phyloP scores from a whole-genome alignment of 2,888 invertebrate species.

The Macrosiphum euphorbiae region DNA sequence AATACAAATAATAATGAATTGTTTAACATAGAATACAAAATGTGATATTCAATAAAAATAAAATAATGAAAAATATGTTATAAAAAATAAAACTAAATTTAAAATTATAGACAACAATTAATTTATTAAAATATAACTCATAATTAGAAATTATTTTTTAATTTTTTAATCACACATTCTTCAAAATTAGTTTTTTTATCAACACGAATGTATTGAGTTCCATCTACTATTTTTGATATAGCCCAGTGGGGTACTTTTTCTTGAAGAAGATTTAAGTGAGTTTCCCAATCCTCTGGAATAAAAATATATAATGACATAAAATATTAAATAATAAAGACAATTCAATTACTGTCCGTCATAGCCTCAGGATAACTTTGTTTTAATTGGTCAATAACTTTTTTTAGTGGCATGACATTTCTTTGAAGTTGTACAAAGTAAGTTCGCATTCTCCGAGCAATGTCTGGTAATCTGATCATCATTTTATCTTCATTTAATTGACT shows the following conservation, averaged over 20 bases:
- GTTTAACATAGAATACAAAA: neutral
- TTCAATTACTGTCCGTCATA: slow-evolving; percentile 73
- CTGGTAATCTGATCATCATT: slow-evolving; percentile 84
- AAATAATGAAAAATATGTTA: neutral
- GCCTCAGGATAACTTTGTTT: slow-evolving; percentile 83
- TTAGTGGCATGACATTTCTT: slow-evolving; percentile 84
- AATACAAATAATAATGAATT: neutral
- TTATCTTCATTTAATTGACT: slow-evolving; percentile 80
- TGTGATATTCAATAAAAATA: neutral
- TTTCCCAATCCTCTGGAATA: slow-evolving; percentile 56
- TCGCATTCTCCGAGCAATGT: slow-evolving; percentile 84
- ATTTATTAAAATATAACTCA: neutral
- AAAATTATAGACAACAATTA: neutral
- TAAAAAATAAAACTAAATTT: slow-evolving; percentile 18
- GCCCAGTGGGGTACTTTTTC: slow-evolving; percentile 55
- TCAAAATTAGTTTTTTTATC: slow-evolving; percentile 56
- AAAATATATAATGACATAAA: neutral
- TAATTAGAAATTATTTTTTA: slow-evolving; percentile 31
- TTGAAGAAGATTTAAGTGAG: slow-evolving; percentile 52
- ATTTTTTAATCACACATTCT: slow-evolving; percentile 50
- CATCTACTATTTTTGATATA: slow-evolving; percentile 35
- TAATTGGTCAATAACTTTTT: slow-evolving; percentile 83
- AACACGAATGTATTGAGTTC: slow-evolving; percentile 45
- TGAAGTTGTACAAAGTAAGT: slow-evolving; percentile 90
- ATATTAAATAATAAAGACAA: neutral